Evolutionary conservation across 2,113 vertebrate species (phyloP).

Genomic region (Hippopotamus amphibius): DNA sequence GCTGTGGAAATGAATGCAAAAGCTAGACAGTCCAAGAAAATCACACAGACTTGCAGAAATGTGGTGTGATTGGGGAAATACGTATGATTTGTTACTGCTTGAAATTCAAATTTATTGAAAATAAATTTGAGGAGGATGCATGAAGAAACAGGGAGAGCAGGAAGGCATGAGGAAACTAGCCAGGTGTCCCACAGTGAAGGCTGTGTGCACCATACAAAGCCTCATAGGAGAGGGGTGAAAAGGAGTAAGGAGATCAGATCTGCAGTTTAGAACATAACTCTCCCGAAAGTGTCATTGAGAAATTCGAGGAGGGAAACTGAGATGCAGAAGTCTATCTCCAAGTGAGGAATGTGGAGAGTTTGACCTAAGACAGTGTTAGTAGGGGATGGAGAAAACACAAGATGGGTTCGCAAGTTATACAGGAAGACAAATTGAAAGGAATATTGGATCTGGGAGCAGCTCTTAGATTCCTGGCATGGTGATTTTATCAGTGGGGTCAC

Average conservation of each 20-base stretch:
- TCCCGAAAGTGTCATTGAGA: background rate
- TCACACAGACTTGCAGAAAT: background rate
- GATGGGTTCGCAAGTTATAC: background rate
- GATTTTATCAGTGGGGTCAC: background rate
- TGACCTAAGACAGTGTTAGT: background rate
- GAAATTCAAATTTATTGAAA: background rate
- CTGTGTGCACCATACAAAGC: background rate
- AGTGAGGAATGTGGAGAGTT: background rate
- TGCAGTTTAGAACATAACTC: slow-evolving; percentile 22
- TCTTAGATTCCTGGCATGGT: background rate
- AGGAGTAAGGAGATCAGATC: background rate
- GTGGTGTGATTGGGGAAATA: background rate
- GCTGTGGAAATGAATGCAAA: background rate
- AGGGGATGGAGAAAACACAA: background rate
- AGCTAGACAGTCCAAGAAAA: background rate
- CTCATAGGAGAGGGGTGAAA: background rate
- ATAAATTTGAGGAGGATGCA: background rate
- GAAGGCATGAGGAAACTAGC: no score
- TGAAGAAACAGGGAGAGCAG: background rate
- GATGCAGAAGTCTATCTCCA: background rate
- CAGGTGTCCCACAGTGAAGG: background rate
- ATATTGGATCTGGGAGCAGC: background rate
- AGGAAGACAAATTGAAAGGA: background rate
- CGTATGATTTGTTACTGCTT: background rate
- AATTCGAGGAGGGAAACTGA: background rate